Percentiles rank a stretch among this genome's conserved stretches.
Conservation (phyloP, 2,888 invertebrate genomes). For the Conops quadrifasciatus region DNA sequence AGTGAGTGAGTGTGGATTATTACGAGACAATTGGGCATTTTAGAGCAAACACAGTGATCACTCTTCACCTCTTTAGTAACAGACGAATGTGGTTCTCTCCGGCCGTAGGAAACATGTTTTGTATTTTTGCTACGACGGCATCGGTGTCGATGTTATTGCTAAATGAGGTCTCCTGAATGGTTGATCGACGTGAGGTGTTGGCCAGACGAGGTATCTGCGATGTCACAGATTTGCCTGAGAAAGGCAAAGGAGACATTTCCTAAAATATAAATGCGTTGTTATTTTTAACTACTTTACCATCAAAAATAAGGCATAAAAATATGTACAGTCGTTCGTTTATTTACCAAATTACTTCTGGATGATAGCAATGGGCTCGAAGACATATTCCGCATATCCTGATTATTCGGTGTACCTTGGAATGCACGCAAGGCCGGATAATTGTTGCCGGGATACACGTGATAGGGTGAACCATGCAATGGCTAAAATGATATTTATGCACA, state of each 20-base stretch:
- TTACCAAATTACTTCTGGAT: constrained; percentile 55
- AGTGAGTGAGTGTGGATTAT: too few species aligned
- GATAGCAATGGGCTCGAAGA: constrained; percentile 64
- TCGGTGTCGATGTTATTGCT: constrained; percentile 75
- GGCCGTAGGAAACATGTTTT: constrained; percentile 90
- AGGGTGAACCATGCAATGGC: constrained; percentile 70
- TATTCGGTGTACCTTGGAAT: constrained; percentile 65
- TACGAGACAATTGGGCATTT: too few species aligned
- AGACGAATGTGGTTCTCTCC: constrained; percentile 87
- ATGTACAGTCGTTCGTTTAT: constrained; percentile 35
- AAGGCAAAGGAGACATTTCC: constrained; percentile 64
- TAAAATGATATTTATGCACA: constrained; percentile 24
- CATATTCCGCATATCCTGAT: constrained; percentile 57
- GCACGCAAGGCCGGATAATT: constrained; percentile 72
- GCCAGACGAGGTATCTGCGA: constrained; percentile 53
- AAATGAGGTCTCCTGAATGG: constrained; percentile 72
- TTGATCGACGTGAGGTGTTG: constrained; percentile 59
- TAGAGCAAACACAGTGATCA: constrained; percentile 62
- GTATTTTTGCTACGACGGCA: constrained; percentile 79
- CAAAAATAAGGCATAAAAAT: too few species aligned
- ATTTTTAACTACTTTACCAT: too few species aligned
- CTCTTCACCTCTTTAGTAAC: constrained; percentile 79
- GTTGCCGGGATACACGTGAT: constrained; percentile 76
- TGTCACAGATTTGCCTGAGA: constrained; percentile 47
- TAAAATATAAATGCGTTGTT: constrained; percentile 37